phyloP scores from a whole-genome alignment of 2,888 invertebrate genomes.

The Cynaeus angustus region DNA sequence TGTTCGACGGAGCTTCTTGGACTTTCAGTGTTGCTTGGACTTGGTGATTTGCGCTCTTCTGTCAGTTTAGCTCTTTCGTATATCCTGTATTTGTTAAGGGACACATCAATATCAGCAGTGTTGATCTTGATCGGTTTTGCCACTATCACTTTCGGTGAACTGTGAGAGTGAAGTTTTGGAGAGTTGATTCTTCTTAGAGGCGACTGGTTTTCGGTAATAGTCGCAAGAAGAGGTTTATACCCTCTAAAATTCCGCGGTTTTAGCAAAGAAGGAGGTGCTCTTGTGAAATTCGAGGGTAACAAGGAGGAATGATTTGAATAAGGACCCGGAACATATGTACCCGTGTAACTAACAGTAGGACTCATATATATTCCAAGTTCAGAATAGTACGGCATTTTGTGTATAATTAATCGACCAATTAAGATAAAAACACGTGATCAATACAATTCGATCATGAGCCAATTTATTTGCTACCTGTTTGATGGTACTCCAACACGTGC shows the following conservation, averaged over 20 bases:
- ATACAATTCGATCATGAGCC: slow-evolving; percentile 44
- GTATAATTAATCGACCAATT: slow-evolving; percentile 50
- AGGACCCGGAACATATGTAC: slow-evolving; percentile 72
- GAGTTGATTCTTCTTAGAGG: slow-evolving; percentile 73
- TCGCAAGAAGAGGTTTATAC: slow-evolving; percentile 83
- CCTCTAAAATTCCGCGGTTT: slow-evolving; percentile 70
- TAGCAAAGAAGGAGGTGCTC: slow-evolving; percentile 58
- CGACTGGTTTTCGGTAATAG: slow-evolving; percentile 79
- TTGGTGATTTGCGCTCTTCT: slow-evolving; percentile 46
- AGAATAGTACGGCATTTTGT: slow-evolving; percentile 79
- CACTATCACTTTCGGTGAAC: slow-evolving; percentile 70
- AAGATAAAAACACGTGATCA: slow-evolving; percentile 54
- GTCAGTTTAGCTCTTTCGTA: slow-evolving; percentile 63
- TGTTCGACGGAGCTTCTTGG: slow-evolving; percentile 69
- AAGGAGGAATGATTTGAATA: slow-evolving; percentile 75
- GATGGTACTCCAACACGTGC: slow-evolving; percentile 28
- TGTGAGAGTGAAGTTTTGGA: slow-evolving; percentile 73
- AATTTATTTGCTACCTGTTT: slow-evolving; percentile 49
- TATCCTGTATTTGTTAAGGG: slow-evolving; percentile 77
- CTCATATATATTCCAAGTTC: slow-evolving; percentile 75
- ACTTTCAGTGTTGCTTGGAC: slow-evolving; percentile 49
- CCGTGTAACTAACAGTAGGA: slow-evolving; percentile 73
- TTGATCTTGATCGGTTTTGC: slow-evolving; percentile 84
- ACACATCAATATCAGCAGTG: slow-evolving; percentile 90
- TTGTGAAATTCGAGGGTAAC: slow-evolving; percentile 65